Evolutionary conservation across 2,888 invertebrate genomes (phyloP).

Genomic region (Hirtodrosophila alboralis): DNA sequence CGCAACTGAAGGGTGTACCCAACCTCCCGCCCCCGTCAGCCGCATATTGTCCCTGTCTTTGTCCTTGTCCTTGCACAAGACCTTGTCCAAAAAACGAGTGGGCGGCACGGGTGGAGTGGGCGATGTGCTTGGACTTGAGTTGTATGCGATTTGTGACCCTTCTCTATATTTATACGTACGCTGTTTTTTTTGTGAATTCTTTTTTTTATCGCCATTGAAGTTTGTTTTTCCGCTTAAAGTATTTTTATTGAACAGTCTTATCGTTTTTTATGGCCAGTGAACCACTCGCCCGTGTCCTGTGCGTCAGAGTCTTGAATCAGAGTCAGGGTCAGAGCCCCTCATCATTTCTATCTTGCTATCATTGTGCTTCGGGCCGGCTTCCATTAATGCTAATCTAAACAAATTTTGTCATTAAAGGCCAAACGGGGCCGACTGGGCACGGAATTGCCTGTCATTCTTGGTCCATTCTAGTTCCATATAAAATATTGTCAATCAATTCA

Average conservation of each 20-base stretch:
- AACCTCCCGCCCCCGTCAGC: neutral
- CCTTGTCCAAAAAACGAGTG: constrained; percentile 57
- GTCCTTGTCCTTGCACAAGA: constrained; percentile 20
- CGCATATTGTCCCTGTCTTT: constrained; percentile 48
- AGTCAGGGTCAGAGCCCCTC: constrained; percentile 13
- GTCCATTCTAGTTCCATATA: constrained; percentile 55
- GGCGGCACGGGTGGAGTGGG: constrained; percentile 44
- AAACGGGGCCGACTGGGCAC: constrained; percentile 21
- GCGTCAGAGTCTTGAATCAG: constrained; percentile 26
- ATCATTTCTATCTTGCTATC: constrained; percentile 27
- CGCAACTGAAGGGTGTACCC: constrained; percentile 36
- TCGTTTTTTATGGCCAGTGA: constrained; percentile 77
- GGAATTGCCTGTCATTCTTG: constrained; percentile 26
- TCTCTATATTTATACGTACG: constrained; percentile 30
- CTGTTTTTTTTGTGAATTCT: too few relatives aligned
- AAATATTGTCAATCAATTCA: constrained; percentile 83
- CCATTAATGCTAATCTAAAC: constrained; percentile 83
- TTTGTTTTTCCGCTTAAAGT: constrained; percentile 83
- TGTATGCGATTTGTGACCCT: constrained; percentile 53
- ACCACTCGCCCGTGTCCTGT: constrained; percentile 52
- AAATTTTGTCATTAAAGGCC: constrained; percentile 78
- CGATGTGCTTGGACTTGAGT: constrained; percentile 34
- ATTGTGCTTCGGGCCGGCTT: constrained; percentile 20
- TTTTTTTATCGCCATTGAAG: constrained; percentile 77
- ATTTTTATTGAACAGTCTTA: constrained; percentile 81